These are phyloP conservation scores for Carcharodon carcharias DNA, from an alignment of 2,797 vertebrate genomes.

Conservation along the genomic window DNA sequence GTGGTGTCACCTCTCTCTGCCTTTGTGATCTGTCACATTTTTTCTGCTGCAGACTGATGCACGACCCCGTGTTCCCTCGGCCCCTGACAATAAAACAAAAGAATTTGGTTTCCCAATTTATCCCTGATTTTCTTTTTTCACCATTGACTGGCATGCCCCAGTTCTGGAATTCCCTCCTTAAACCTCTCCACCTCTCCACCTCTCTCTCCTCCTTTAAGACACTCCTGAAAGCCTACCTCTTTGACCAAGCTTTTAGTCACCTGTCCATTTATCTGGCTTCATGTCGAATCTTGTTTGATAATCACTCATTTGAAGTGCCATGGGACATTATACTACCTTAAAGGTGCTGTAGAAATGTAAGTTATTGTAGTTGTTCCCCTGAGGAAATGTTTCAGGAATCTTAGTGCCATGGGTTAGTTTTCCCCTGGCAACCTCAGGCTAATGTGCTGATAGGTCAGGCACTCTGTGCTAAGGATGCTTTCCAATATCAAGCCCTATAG, in stretches of 20 bases:
- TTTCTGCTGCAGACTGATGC: too few species aligned
- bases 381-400: neutral
- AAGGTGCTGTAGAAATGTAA: neutral
- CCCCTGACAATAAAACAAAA: neutral
- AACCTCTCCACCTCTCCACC: neutral
- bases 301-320: neutral
- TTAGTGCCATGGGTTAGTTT: neutral
- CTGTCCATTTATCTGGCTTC: neutral
- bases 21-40: too few species aligned
- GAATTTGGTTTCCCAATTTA: neutral
- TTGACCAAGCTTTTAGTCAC: neutral
- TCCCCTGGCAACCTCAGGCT: neutral
- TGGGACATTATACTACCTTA: neutral
- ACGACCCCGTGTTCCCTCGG: neutral
- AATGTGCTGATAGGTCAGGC: neutral
- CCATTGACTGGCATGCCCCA: neutral
- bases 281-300: neutral
- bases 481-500: neutral
- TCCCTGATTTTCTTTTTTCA: neutral
- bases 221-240: neutral
- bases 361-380: neutral
- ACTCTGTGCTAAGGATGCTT: neutral
- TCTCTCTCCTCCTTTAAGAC: too few species aligned
- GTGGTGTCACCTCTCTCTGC: neutral
- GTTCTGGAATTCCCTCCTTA: neutral